Base-by-base conservation (phyloP, 2,797 vertebrate genomes). In the Pristis pectinata region DNA sequence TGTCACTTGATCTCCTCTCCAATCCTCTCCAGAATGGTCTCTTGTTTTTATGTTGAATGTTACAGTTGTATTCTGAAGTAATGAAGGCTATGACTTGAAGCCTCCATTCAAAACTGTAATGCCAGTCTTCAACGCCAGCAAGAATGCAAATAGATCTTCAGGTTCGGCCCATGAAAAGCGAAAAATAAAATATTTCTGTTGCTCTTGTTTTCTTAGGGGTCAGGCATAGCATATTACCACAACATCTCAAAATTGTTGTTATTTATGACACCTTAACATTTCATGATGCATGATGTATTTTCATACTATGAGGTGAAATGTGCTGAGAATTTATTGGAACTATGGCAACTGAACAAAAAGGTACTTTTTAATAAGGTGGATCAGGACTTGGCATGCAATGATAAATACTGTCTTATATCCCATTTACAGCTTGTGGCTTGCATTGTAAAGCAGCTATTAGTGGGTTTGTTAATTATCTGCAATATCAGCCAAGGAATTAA, bases 261-360 rank as follows among this genome's bases (percentile, higher is more conserved):
- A 37, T 17, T 56, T 87, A 91, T 64, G 59, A 59, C 59, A 91
- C 67, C 87, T 41, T 91, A 34, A 91, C n/a, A 67, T 67, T 89
- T 89, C 34, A 61, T 19, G 85, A 64, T 89, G 30, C 56, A 89
- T 61, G 56, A 89, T 89, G 15, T 37, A 30, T 89, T 89, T 89
- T 30, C 17, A 67, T 61, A 64, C 91, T 19, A 67, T 91, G 34
- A 67, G 34, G 17, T 91, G 87, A 91, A 91, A 64, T 67, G 37
- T 91, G 87, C 87, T 64, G 87, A 91, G 4, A 67, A 67, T 67
- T 91, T 41, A 91, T 91, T 91, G 87, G 34, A 91, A 24, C n/a
- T 64, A 67, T 67, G 87, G 17, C n/a, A 91, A 91, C 87, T 9
- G 37, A 91, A 41, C 6, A 67, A 41, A 61, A 91, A 67, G n/a